Evolutionary conservation across 2,113 vertebrate genomes (phyloP), one percentile per base, ranked within the genome.

Genomic region (Dipodomys merriami): DNA sequence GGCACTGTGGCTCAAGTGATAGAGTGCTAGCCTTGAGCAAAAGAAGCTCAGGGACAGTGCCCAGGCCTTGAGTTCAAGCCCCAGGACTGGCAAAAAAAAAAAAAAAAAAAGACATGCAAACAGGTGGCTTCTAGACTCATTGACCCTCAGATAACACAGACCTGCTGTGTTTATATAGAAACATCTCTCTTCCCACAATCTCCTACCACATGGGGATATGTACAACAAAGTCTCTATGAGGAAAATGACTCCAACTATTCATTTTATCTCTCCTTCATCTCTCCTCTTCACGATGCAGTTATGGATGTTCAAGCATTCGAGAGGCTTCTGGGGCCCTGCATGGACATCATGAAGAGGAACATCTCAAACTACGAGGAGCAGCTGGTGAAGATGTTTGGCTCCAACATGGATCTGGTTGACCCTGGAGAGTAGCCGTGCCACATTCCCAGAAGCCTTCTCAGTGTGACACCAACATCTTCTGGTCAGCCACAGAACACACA

Each of bases 301-400:
- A 99, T 99, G 98, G 99, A 99, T 97, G 98, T 99, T 76, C 99
- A 99, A 98, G 99, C 99, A 0, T 99, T 99, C 91, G 99, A 99
- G 98, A 98, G 99, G 95, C 98, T 99, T 96, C 98, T 99, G 97
- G 99, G 99, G 93, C 99, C 99, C 96, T 99, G 99, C 98, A 99
- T 99, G 98, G 99, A 99, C 98, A 99, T 99, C 98, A 99, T 99
- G 99, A 99, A 99, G 99, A 99, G 99, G 97, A 99, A 99, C 98
- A 99, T 99, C 98, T 97, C 99, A 64, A 99, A 99, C 98, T 99
- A 99, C 1, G 99, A 99, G 96, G 99, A 99, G 97, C 99, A 99
- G 96, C 98, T 99, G 98, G 99, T 99, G 98, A 99, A 99, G 96
- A 98, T 99, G 98, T 99, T 99, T 96, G 99, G 99, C 98, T 99